Evolutionary conservation across 2,113 vertebrate species (phyloP).

Genomic region (Tamias sibiricus): DNA sequence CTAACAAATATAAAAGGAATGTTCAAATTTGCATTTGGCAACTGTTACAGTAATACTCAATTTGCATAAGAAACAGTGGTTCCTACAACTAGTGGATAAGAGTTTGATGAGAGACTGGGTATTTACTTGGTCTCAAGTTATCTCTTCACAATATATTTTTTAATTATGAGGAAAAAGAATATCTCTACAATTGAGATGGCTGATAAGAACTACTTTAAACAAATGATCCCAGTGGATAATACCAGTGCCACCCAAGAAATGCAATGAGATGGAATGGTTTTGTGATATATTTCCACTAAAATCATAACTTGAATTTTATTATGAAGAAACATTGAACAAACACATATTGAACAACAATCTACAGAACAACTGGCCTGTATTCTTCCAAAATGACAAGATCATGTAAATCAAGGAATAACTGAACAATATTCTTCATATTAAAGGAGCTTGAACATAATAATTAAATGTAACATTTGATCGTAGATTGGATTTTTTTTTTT

Average conservation of each 20-base stretch:
- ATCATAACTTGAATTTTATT: constrained; percentile 1
- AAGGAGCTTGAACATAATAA: not conserved
- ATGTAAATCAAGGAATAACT: not conserved
- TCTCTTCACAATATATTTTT: constrained; percentile 11
- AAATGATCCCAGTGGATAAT: constrained; percentile 21
- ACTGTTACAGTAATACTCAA: not conserved
- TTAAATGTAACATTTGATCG: constrained; percentile 34
- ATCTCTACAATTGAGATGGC: not conserved
- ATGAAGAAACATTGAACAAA: not conserved
- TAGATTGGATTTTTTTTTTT: not conserved
- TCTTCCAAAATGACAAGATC: not conserved
- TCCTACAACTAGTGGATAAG: not conserved
- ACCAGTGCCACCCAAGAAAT: not conserved
- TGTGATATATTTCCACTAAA: not conserved
- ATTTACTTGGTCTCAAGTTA: constrained; percentile 12
- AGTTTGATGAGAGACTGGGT: not conserved
- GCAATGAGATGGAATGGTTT: not conserved
- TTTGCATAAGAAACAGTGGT: not conserved
- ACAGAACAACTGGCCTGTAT: not conserved
- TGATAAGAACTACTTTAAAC: not conserved
- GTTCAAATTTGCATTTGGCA: not conserved
- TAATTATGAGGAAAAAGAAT: constrained; percentile 7
- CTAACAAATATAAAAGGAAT: not conserved
- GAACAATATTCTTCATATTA: not conserved
- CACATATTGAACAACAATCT: not conserved